Percentiles rank a stretch among this genome's conserved stretches.
Evolutionary conservation across 2,797 vertebrate species (phyloP).

Genomic region (Threskiornis aethiopicus): DNA sequence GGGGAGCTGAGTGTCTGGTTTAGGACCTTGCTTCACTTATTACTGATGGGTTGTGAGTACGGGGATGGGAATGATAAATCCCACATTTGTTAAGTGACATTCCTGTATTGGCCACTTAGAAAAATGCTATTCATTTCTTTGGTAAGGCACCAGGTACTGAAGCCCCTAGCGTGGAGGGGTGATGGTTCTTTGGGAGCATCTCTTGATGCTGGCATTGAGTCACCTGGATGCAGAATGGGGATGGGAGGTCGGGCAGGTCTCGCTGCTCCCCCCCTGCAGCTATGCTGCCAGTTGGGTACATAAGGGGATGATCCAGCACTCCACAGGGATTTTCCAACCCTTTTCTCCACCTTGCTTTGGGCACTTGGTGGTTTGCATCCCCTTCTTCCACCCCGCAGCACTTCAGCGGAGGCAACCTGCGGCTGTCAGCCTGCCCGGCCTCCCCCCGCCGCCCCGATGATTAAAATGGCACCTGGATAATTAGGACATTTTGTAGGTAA

Average conservation of each 20-base stretch:
- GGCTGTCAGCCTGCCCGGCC: neutral
- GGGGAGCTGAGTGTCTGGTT: neutral
- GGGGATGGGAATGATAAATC: neutral
- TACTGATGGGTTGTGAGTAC: neutral
- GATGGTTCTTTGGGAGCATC: neutral
- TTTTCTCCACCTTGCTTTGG: neutral
- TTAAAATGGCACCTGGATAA: conserved; percentile 46
- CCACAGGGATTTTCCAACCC: neutral
- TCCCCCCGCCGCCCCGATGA: neutral
- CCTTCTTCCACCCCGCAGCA: neutral
- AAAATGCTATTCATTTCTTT: neutral
- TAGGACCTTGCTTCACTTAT: neutral
- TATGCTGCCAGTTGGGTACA: neutral
- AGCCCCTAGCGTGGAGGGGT: neutral
- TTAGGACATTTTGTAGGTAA: conserved; percentile 43
- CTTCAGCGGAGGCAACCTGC: neutral
- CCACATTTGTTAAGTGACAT: neutral
- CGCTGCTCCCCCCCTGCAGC: neutral
- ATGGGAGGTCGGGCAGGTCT: neutral
- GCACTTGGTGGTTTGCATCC: neutral
- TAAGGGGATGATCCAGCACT: neutral
- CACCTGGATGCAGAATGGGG: fast-evolving
- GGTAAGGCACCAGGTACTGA: neutral
- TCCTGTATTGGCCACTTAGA: neutral
- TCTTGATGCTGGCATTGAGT: neutral